These are phyloP conservation scores for Panorpa germanica DNA, from an alignment of 2,888 invertebrate species.

Conservation along the genomic window DNA sequence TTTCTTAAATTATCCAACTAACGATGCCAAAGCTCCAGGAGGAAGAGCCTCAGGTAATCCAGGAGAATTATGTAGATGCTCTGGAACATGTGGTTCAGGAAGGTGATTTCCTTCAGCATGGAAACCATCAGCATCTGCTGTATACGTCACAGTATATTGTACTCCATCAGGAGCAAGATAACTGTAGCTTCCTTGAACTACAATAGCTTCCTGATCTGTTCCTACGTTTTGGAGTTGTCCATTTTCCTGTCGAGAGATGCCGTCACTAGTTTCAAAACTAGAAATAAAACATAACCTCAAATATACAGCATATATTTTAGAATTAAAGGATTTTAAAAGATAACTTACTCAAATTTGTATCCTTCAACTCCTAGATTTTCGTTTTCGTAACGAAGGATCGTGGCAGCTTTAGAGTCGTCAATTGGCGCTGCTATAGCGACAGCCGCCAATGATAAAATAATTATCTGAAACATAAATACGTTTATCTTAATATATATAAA, in stretches of 20 bases:
- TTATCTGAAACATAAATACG: no score
- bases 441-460: constrained; percentile 22
- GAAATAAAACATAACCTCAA: no score
- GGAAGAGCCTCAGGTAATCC: constrained; percentile 23
- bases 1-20: no score
- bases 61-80: no score
- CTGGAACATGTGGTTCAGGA: no score
- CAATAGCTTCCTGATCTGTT: constrained; percentile 39
- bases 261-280: constrained; percentile 36
- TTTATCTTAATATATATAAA: no score
- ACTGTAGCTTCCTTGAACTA: constrained; percentile 43
- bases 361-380: constrained; percentile 34
- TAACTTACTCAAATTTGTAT: constrained; percentile 37
- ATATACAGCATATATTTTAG: no score
- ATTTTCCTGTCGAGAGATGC: constrained; percentile 30
- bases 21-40: no score
- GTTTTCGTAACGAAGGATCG: constrained; percentile 33
- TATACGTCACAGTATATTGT: constrained; percentile 44
- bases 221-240: constrained; percentile 31
- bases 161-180: constrained; percentile 55
- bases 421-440: constrained; percentile 20
- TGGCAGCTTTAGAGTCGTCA: constrained; percentile 27
- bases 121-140: constrained; percentile 54
- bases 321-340: no score
- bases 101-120: no score